A percentile compares a stretch with the other conserved stretches of the same genome.
phyloP scores from a whole-genome alignment of 1,140 invertebrate genomes.

The Harlomillsia oculata region DNA sequence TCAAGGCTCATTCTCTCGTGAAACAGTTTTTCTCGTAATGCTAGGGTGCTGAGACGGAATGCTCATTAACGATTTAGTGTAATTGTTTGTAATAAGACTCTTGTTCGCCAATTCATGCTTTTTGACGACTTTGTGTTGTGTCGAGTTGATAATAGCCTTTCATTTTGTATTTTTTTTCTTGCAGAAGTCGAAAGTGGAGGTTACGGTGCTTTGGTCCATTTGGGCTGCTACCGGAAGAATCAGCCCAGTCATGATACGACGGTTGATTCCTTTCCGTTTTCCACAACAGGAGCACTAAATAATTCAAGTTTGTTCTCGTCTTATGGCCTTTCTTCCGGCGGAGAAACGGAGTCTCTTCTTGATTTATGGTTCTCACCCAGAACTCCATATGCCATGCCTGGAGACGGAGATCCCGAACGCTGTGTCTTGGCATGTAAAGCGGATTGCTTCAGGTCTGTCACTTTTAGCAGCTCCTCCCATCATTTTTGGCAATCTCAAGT shows the following conservation, averaged over 20 bases:
- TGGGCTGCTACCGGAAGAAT: conserved; percentile 17
- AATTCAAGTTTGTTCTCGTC: not conserved
- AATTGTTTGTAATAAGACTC: too few species aligned
- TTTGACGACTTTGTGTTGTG: too few species aligned
- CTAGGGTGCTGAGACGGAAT: too few species aligned
- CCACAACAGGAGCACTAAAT: not conserved
- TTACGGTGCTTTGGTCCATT: not conserved
- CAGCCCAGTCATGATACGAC: not conserved
- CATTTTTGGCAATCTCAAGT: too few species aligned
- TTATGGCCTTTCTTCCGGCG: not conserved
- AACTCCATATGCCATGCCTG: not conserved
- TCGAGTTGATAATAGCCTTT: too few species aligned
- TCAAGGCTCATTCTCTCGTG: too few species aligned
- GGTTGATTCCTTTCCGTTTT: not conserved
- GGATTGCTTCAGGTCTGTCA: conserved; percentile 14
- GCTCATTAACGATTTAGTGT: too few species aligned
- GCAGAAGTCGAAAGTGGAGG: not conserved
- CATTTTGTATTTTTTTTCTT: too few species aligned
- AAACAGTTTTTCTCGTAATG: too few species aligned
- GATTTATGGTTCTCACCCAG: conserved; percentile 27
- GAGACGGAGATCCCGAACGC: conserved; percentile 4
- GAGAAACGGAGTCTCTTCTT: conserved; percentile 2
- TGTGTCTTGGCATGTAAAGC: conserved; percentile 16
- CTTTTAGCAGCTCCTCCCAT: too few species aligned
- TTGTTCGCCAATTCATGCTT: too few species aligned